These are phyloP conservation scores for Aurelia sp. DNA, from an alignment of 30 jellyfish, hydroid and myxozoan genomes.

Conservation along the genomic window DNA sequence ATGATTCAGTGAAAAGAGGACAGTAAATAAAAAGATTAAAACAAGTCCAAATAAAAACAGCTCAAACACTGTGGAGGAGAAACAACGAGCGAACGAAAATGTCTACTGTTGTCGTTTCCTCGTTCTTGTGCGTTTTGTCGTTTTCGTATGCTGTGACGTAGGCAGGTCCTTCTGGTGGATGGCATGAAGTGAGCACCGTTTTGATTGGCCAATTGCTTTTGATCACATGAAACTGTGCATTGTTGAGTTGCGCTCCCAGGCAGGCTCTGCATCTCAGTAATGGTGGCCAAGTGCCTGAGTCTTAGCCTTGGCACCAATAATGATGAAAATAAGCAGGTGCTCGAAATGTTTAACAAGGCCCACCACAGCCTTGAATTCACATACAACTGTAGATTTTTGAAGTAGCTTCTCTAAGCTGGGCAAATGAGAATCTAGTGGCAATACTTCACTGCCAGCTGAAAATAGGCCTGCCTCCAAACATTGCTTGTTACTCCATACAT, in stretches of 20 bases:
- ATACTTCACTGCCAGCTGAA: not conserved
- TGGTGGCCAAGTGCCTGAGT: not conserved
- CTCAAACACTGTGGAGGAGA: no score
- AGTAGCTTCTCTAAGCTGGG: not conserved
- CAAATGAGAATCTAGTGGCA: not conserved
- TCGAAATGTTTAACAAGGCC: not conserved
- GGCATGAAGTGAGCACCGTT: no score
- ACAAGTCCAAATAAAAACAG: no score
- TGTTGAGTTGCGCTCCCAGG: not conserved
- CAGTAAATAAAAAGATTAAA: no score
- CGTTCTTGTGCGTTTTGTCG: no score
- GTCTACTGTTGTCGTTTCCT: no score
- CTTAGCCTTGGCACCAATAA: not conserved
- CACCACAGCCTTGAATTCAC: not conserved
- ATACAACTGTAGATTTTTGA: not conserved
- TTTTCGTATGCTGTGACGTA: no score
- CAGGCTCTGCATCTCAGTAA: not conserved
- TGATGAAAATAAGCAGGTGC: not conserved
- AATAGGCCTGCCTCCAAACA: no score
- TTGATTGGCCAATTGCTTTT: not conserved
- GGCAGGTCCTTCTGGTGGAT: no score
- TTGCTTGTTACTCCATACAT: no score
- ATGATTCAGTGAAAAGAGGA: no score
- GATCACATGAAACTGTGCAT: conserved; percentile 2
- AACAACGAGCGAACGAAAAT: no score